Evolutionary conservation across 2,113 vertebrate species (phyloP), one percentile per base, ranked within the genome.

Genomic region (Turnix velox): DNA sequence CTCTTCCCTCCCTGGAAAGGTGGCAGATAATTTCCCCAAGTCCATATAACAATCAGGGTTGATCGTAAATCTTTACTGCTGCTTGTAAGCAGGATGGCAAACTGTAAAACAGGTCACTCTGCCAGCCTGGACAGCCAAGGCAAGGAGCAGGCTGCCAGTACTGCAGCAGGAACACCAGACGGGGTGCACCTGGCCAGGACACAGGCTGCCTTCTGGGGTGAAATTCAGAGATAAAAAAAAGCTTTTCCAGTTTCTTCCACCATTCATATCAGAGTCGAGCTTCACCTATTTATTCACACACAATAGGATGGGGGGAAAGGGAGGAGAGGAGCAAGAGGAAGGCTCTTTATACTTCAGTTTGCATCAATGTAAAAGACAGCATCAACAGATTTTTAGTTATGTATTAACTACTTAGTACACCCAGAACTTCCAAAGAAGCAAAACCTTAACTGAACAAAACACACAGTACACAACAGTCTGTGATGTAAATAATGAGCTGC

Each of bases 241-340:
- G 3, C 23, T 46, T n/a, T 43, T 77, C 13, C 49, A 35, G 18
- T 39, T 63, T 89, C 49, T 59, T 45, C 43, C 28, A 35, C 1
- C 7, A 20, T 9, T 79, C 62, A 37, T 30, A 24, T 14, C 24
- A 45, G 7, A 68, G 24, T 9, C 31, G n/a, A 45, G 17, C 8
- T 77, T 68, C 69, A 33, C 7, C 54, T 62, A 7, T 1, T 45
- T 27, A 85, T 48, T 11, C 17, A 31, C 4, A 8, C 4, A 54
- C 6, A 74, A 46, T 42, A 1, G 15, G 20, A 45, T 4, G 3
- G 4, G 7, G 2, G 5, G 8, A 68, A 18, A 71, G 4, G 27
- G 16, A 52, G 40, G 6, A 39, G 15, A 57, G 11, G 14, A 68
- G 18, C 0, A 0, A 86, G 19, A 3, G 6, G 2, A 40, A 66